phyloP scores from a whole-genome alignment of 1,140 invertebrate genomes.

The Lanistes nyassanus region DNA sequence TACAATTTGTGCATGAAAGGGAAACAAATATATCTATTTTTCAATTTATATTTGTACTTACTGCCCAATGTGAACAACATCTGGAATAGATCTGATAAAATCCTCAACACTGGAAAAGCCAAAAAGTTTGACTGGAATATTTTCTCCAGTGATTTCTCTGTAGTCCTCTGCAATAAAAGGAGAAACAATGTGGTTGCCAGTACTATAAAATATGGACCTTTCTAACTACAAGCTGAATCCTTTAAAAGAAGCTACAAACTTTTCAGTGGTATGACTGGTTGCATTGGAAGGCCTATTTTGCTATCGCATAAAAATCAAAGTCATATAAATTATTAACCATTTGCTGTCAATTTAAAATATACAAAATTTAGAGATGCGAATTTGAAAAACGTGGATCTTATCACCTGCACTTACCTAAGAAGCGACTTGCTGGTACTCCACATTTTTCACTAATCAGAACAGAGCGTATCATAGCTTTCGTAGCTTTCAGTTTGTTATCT shows the following conservation, averaged over 20 bases:
- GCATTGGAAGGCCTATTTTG: too few species aligned
- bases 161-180: too few species aligned
- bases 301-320: too few species aligned
- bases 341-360: too few species aligned
- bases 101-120: conserved; percentile 30
- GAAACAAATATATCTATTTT: background rate
- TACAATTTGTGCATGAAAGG: background rate
- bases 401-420: conserved; percentile 28
- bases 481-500: conserved; percentile 21
- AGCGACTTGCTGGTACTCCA: conserved; percentile 32
- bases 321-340: too few species aligned
- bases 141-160: conserved; percentile 30
- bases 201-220: too few species aligned
- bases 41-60: conserved; percentile 5
- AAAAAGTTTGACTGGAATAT: conserved; percentile 37
- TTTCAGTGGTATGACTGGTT: too few species aligned
- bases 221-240: too few species aligned
- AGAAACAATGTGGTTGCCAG: too few species aligned
- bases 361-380: too few species aligned
- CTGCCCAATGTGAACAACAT: conserved; percentile 36
- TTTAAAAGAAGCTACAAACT: too few species aligned
- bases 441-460: conserved; percentile 39
- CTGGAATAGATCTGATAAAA: conserved; percentile 41
- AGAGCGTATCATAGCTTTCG: conserved; percentile 36
- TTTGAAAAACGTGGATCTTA: too few species aligned